Evolutionary conservation across 2,113 vertebrate species (phyloP), one percentile per base, ranked within the genome.

Genomic region (Rhynchomys soricoides): DNA sequence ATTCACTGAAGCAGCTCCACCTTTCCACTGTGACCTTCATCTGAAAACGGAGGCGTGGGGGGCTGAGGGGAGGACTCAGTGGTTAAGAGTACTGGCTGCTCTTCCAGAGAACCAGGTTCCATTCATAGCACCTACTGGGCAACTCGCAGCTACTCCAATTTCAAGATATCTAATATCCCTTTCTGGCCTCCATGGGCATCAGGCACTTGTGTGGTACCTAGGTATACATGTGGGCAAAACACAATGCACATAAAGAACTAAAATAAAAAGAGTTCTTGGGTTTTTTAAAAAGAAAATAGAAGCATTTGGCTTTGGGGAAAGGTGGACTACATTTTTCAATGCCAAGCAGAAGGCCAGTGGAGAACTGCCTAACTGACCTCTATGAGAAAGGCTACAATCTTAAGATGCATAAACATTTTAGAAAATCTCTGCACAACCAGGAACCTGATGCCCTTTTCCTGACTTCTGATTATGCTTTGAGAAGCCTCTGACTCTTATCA

Each of bases 351-450:
- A 22, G 21, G 3, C 31, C 24, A n/a, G 43, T 45, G 40, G 24
- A 70, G 40, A 86, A 40, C 45, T 48, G 34, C 7, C 24, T 55
- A 13, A 50, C 34, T 40, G 62, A 40, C 15, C 57, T 86, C 45
- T 91, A 9, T 37, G 15, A 89, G 68, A 68, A 57, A 95, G 62
- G 4, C 59, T 29, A 17, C 82, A 62, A 73, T 66, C 91, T 52
- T 66, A 12, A 31, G 37, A n/a, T 24, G 12, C n/a, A 66, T 4
- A 16, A 86, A 37, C 29, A 40, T 79, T 92, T 86, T 86, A 93
- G 66, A 45, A 45, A 97, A 90, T n/a, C 89, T 34, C 50, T 89
- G 31, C 88, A 77, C 43, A 85, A 31, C 55, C 88, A 86, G 12
- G 37, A 88, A 89, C 22, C 55, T 37, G 48, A 2, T 37, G 37